phyloP scores from a whole-genome alignment of 2,113 vertebrate species.

The Turnix velox region DNA sequence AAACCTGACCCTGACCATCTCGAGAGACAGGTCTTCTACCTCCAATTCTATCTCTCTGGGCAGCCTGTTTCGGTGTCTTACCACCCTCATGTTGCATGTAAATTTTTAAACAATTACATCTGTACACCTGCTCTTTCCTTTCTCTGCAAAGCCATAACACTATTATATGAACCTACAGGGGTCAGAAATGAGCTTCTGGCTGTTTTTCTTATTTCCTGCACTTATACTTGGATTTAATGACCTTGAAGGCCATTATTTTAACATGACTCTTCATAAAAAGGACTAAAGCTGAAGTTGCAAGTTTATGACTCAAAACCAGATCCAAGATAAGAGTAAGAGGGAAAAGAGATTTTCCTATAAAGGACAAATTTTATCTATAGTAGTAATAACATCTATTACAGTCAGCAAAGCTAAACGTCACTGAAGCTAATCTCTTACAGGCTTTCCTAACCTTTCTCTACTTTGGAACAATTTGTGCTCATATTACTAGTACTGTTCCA shows the following conservation, averaged over 20 bases:
- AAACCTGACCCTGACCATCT: too few relatives aligned
- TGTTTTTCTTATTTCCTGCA: neutral
- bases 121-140: neutral
- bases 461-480: neutral
- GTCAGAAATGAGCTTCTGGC: neutral
- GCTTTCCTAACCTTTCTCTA: neutral
- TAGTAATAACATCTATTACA: neutral
- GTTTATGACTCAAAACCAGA: neutral
- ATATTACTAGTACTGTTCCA: neutral
- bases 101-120: neutral
- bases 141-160: neutral
- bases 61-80: too few relatives aligned
- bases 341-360: neutral
- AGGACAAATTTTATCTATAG: neutral
- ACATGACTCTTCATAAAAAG: neutral
- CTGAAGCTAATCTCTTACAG: neutral
- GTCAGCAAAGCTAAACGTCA: neutral
- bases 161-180: neutral
- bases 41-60: too few relatives aligned
- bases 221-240: neutral
- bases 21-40: too few relatives aligned
- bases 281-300: neutral
- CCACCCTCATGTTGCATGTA: too few relatives aligned
- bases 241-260: neutral
- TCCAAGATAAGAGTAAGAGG: neutral